A percentile compares a stretch with the other conserved stretches of the same genome.
These are phyloP conservation scores for Cheilosia vulpina DNA, from an alignment of 2,888 invertebrate genomes.

Conservation along the genomic window DNA sequence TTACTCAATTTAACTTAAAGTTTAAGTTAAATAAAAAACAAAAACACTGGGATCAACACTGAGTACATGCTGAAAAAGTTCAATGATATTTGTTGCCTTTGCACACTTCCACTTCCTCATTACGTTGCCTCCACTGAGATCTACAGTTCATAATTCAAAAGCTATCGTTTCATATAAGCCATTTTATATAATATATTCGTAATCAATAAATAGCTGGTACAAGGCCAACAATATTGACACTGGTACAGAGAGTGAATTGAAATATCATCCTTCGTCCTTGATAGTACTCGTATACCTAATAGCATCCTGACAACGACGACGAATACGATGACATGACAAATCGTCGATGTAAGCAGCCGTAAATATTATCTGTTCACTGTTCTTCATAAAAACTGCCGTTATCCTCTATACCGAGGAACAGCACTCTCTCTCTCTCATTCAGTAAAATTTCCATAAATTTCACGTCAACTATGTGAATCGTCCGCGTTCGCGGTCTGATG, in stretches of 20 bases:
- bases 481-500: slow-evolving; percentile 59
- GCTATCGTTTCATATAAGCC: slow-evolving; percentile 39
- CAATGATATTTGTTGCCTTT: too few species aligned
- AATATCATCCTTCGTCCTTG: slow-evolving; percentile 51
- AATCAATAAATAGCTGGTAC: slow-evolving; percentile 41
- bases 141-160: slow-evolving; percentile 36
- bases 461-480: slow-evolving; percentile 17
- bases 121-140: background rate
- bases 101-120: too few species aligned
- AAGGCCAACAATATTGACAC: slow-evolving; percentile 46
- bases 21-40: too few species aligned
- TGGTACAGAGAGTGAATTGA: slow-evolving; percentile 44
- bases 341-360: slow-evolving; percentile 56
- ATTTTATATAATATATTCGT: slow-evolving; percentile 32
- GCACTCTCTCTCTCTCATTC: slow-evolving; percentile 7
- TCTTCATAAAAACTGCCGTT: slow-evolving; percentile 20
- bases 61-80: too few species aligned
- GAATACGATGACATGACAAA: slow-evolving; percentile 46
- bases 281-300: background rate
- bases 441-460: slow-evolving; percentile 42
- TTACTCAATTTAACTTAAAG: too few species aligned
- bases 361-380: slow-evolving; percentile 36
- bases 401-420: slow-evolving; percentile 22
- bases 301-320: slow-evolving; percentile 14
- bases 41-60: too few species aligned